Conservation (phyloP, 2,797 vertebrate genomes). For the Gastrophryne carolinensis region DNA sequence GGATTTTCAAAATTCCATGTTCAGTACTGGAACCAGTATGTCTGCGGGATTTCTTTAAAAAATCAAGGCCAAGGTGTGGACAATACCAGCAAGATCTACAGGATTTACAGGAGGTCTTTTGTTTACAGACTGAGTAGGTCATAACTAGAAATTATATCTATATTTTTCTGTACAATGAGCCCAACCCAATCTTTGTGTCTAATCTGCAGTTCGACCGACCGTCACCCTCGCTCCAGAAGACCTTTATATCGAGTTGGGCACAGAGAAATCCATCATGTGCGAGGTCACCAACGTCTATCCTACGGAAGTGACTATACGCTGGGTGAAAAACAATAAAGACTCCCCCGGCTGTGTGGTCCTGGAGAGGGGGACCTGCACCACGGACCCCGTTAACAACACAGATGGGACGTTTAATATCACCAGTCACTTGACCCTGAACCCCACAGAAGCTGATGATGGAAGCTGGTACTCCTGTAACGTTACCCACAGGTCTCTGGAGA, state of each 20-base stretch:
- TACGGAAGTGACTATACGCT: constrained; percentile 11
- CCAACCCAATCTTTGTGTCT: too few relatives aligned
- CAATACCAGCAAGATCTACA: too few relatives aligned
- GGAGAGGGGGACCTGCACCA: not conserved
- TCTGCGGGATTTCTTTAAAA: too few relatives aligned
- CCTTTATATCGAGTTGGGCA: not conserved
- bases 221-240: too few relatives aligned
- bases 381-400: not conserved
- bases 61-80: too few relatives aligned
- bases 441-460: constrained; percentile 25
- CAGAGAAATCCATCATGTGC: constrained; percentile 12
- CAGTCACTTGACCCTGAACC: constrained; percentile 45
- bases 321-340: constrained; percentile 9
- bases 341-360: not conserved
- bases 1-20: too few relatives aligned
- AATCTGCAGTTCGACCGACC: too few relatives aligned
- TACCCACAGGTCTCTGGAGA: constrained; percentile 1
- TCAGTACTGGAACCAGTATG: too few relatives aligned
- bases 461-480: constrained; percentile 50
- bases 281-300: constrained; percentile 52
- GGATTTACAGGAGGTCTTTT: too few relatives aligned
- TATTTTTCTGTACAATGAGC: too few relatives aligned
- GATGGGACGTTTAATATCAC: constrained; percentile 52
- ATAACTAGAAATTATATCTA: too few relatives aligned
- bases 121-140: too few relatives aligned